These are phyloP conservation scores for Nicator chloris DNA, from an alignment of 2,113 vertebrate species.

Conservation along the genomic window DNA sequence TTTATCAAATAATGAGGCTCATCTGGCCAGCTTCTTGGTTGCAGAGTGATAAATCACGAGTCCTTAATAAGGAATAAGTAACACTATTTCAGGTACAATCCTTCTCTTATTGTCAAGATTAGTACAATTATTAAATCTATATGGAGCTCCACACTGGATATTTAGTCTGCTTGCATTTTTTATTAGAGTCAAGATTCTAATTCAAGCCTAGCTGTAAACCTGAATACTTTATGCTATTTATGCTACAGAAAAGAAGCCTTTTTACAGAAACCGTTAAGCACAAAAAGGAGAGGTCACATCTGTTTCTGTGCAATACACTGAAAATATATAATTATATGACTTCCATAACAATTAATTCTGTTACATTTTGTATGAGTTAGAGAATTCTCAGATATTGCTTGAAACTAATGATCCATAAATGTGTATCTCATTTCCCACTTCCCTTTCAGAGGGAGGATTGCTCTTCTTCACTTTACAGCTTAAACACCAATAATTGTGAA, in stretches of 20 bases:
- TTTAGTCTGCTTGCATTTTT: not conserved
- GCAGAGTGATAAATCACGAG: constrained; percentile 7
- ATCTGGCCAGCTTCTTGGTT: not conserved
- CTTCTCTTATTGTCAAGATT: not conserved
- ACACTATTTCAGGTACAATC: not conserved
- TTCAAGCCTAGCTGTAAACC: not conserved
- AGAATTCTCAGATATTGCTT: not conserved
- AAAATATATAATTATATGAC: not conserved
- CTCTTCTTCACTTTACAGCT: not conserved
- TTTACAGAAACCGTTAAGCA: not conserved
- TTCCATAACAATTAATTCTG: not conserved
- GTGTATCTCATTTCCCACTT: not conserved
- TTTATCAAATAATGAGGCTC: constrained; percentile 20
- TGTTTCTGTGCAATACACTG: not conserved
- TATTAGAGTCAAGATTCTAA: constrained; percentile 6
- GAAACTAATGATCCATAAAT: not conserved
- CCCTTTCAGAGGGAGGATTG: not conserved
- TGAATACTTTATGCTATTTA: not conserved
- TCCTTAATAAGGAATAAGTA: constrained; percentile 1
- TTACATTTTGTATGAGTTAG: not conserved
- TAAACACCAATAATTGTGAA: constrained; percentile 5
- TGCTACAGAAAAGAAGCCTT: not conserved
- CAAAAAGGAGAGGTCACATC: not conserved
- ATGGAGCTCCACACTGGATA: not conserved
- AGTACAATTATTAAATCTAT: not conserved